These are phyloP conservation scores for Abramis brama DNA, from an alignment of 2,113 vertebrate species.

Conservation along the genomic window DNA sequence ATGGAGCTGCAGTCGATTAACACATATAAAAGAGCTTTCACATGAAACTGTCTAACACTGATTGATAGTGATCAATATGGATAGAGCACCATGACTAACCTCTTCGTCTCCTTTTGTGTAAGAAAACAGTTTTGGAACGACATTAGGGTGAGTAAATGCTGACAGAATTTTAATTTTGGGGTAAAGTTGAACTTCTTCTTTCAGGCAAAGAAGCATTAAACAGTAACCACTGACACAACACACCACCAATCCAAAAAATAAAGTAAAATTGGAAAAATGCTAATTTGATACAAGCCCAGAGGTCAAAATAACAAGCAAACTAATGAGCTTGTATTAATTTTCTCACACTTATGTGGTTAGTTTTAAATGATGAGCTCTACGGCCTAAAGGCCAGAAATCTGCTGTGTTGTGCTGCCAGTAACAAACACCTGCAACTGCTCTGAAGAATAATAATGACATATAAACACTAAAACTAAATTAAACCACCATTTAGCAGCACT, in stretches of 20 bases:
- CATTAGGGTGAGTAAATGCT: not conserved
- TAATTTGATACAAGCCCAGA: not conserved
- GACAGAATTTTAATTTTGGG: not conserved
- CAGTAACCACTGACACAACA: not conserved
- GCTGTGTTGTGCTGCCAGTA: not conserved
- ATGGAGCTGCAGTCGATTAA: not conserved
- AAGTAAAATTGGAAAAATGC: not conserved
- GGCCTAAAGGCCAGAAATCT: not conserved
- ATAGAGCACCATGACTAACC: not conserved
- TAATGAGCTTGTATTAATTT: not conserved
- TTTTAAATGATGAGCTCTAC: not conserved
- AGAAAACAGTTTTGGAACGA: not conserved
- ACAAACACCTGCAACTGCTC: conserved; percentile 2
- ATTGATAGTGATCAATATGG: not conserved
- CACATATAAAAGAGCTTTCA: not conserved
- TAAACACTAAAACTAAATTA: not conserved
- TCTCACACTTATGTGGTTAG: not conserved
- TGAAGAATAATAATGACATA: not conserved
- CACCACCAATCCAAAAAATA: not conserved
- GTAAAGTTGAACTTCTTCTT: not conserved
- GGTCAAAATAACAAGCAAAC: not conserved
- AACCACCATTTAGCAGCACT: not conserved
- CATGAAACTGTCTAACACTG: not conserved
- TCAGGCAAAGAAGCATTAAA: not conserved
- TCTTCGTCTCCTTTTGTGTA: not conserved